Evolutionary conservation across 2,888 invertebrate genomes (phyloP), one percentile per base, ranked within the genome.

Genomic region (Drosophila emarginata): DNA sequence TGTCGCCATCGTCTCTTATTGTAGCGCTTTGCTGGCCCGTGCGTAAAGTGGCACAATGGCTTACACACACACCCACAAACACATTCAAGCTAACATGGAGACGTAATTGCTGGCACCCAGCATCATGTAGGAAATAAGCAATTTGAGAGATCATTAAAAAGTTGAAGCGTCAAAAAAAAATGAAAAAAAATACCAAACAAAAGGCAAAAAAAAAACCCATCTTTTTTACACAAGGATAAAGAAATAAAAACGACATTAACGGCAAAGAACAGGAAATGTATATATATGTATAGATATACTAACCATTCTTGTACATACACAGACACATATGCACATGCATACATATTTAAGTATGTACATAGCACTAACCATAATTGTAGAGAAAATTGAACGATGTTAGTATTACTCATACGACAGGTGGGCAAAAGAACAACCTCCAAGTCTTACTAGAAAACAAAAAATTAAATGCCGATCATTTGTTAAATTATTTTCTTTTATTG

Each of bases 61-160:
- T 61, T 15, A 39, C 45, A 56, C 64, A 74, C 77, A 61, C 65
- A 58, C 62, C 65, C 65, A 39, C 62, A 45, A 18, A 28, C 58
- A 50, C 50, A 50, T 57, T 57, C 53, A 64, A 54, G 66, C 61
- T 61, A 65, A 66, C 63, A 68, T 67, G 64, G 65, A 45, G 70
- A 69, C 76, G 82, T 82, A 82, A 85, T 81, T 81, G 80, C 76
- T 80, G 77, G 62, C 77, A 73, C 77, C 67, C 80, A 77, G 80
- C 80, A 75, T 77, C 69, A 77, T 81, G 87, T 79, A 82, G 82
- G 87, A 82, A 87, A 82, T 84, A 87, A 87, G 85, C 84, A 87
- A 87, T 85, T 84, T 84, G 80, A 79, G 80, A 79, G 85, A 87
- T 85, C 84, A 85, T 85, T 85, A 85, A 85, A 87, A 87, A 84